Percentiles rank a stretch among this genome's conserved stretches.
Evolutionary conservation across 2,888 invertebrate species (phyloP).

Genomic region (Drosophila meridionalis): DNA sequence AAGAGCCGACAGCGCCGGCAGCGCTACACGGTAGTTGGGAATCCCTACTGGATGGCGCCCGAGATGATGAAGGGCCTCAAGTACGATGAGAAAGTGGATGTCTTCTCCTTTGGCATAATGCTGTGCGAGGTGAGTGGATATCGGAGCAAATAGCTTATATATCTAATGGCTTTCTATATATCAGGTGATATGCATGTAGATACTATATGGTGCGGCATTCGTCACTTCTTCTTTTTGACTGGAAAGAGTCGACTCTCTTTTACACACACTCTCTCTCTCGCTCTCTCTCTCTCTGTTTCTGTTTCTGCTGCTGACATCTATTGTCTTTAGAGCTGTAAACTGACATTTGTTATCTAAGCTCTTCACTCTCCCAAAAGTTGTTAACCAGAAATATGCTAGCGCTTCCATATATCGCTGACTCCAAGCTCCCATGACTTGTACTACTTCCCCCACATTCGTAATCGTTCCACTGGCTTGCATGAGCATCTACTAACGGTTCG

Average conservation of each 20-base stretch:
- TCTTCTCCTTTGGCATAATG: constrained; percentile 98
- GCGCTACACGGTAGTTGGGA: constrained; percentile 97
- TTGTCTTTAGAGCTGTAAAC: too few relatives aligned
- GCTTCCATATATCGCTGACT: too few relatives aligned
- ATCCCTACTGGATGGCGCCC: constrained; percentile 99
- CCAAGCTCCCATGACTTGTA: not conserved
- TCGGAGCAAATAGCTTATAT: not conserved
- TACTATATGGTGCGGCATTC: not conserved
- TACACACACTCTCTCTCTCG: too few relatives aligned
- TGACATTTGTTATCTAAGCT: too few relatives aligned
- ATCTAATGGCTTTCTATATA: not conserved
- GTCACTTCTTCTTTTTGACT: not conserved
- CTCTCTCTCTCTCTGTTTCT: not conserved
- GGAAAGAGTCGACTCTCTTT: not conserved
- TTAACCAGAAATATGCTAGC: too few relatives aligned
- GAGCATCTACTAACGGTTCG: not conserved
- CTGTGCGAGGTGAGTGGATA: constrained; percentile 91
- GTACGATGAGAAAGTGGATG: constrained; percentile 98
- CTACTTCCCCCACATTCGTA: not conserved
- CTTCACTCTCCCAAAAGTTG: too few relatives aligned
- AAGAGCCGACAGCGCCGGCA: constrained; percentile 91
- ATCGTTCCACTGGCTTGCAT: not conserved
- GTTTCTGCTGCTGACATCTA: not conserved
- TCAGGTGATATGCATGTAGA: not conserved
- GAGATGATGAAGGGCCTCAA: constrained; percentile 99